Evolutionary conservation across 2,113 vertebrate species (phyloP).

Genomic region (Prionailurus viverrinus): DNA sequence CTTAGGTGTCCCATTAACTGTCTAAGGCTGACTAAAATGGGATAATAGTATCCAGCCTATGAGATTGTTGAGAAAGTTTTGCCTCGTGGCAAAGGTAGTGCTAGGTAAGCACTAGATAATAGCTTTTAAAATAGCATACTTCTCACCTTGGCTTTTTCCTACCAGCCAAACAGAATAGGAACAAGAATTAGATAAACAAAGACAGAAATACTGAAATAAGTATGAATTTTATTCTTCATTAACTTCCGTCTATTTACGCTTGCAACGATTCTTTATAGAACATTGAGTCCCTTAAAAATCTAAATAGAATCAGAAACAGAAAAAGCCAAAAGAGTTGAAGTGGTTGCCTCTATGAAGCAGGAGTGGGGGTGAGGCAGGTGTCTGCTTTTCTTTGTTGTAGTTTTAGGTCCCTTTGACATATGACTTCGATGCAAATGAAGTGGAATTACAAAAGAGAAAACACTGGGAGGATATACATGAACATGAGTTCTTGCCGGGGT

Average conservation of each 20-base stretch:
- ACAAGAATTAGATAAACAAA: background rate
- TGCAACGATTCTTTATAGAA: background rate
- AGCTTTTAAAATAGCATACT: background rate
- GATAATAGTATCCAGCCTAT: background rate
- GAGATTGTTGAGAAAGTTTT: background rate
- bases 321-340: background rate
- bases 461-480: background rate
- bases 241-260: background rate
- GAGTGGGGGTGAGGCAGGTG: fast-evolving
- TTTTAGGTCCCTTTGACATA: background rate
- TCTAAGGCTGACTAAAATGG: background rate
- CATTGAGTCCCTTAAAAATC: background rate
- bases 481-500: background rate
- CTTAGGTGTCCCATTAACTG: background rate
- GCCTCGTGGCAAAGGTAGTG: background rate
- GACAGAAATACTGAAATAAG: background rate
- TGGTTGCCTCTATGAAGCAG: background rate
- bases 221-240: background rate
- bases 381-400: background rate
- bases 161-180: background rate
- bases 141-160: background rate
- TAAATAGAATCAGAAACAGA: background rate
- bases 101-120: background rate
- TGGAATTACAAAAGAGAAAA: background rate
- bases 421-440: background rate